Evolutionary conservation across 1,140 invertebrate species (phyloP).

Genomic region (Coenobita brevimanus): DNA sequence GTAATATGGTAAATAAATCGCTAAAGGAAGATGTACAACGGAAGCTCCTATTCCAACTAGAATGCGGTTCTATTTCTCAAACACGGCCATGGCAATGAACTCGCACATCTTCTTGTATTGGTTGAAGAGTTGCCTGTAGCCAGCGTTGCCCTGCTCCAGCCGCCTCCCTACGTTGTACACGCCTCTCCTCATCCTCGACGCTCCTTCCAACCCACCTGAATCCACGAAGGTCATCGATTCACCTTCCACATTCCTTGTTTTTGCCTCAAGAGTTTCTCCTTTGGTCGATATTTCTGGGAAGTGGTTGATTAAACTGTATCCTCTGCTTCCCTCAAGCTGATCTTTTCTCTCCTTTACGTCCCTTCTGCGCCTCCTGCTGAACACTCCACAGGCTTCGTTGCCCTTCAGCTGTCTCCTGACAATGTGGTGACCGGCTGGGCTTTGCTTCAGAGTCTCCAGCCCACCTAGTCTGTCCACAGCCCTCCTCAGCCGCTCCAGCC

Average conservation of each 20-base stretch:
- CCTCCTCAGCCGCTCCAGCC: slow-evolving; percentile 23
- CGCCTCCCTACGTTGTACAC: slow-evolving; percentile 31
- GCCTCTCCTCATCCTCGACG: not conserved
- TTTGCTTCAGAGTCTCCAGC: not conserved
- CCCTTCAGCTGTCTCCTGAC: slow-evolving; percentile 31
- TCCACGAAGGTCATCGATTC: not conserved
- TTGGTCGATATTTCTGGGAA: no score
- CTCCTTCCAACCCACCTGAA: not conserved
- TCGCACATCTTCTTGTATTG: slow-evolving; percentile 47
- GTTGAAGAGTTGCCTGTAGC: slow-evolving; percentile 39
- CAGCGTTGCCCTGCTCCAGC: slow-evolving; percentile 31
- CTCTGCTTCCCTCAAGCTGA: not conserved
- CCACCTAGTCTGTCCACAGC: slow-evolving; percentile 20
- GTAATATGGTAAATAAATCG: no score
- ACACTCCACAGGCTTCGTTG: slow-evolving; percentile 23
- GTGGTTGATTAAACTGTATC: not conserved
- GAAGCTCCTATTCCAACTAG: no score
- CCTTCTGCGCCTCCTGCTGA: slow-evolving; percentile 34
- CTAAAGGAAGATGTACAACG: no score
- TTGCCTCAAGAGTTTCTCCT: no score
- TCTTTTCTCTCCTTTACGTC: no score
- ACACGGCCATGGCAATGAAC: slow-evolving; percentile 37
- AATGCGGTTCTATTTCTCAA: no score
- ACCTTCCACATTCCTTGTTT: no score
- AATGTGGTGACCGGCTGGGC: slow-evolving; percentile 16